Percentiles rank a stretch among this genome's conserved stretches.
Evolutionary conservation across 2,888 invertebrate genomes (phyloP).

Genomic region (Drosophila fungiperda): DNA sequence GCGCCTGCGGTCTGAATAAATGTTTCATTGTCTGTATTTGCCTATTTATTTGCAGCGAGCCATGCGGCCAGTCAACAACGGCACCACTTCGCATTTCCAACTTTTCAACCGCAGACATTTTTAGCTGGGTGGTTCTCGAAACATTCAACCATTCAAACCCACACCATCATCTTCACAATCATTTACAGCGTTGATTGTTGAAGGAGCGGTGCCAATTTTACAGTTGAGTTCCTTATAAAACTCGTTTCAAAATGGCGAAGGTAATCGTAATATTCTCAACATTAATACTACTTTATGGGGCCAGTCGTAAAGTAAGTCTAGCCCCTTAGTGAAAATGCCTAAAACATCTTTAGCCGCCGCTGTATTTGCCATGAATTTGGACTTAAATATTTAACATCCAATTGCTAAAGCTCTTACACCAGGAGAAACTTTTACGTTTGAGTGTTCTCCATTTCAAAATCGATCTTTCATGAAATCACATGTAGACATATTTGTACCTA

Average conservation of each 20-base stretch:
- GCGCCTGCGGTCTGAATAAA: conserved; percentile 40
- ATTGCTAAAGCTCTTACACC: conserved; percentile 45
- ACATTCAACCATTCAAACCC: conserved; percentile 5
- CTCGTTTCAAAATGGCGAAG: conserved; percentile 60
- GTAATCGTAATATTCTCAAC: conserved; percentile 49
- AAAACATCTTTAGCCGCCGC: not conserved
- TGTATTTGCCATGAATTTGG: conserved; percentile 8
- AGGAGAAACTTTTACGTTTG: not conserved
- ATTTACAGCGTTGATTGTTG: conserved; percentile 35
- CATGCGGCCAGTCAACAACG: conserved; percentile 44
- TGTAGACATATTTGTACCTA: not conserved
- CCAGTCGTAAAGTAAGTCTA: conserved; percentile 37
- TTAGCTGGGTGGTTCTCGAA: conserved; percentile 30
- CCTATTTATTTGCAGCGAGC: conserved; percentile 59
- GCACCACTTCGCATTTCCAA: conserved; percentile 24
- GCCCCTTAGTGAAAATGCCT: conserved; percentile 2
- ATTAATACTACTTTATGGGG: conserved; percentile 55
- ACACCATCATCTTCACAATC: not conserved
- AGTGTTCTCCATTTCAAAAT: not conserved
- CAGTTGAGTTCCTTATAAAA: conserved; percentile 70
- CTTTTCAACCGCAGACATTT: conserved; percentile 63
- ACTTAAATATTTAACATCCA: conserved; percentile 73
- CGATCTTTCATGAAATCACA: not conserved
- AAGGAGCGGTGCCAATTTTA: conserved; percentile 54
- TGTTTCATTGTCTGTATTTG: conserved; percentile 69